Conservation (phyloP, 2,888 invertebrate genomes). For the Nomada fabriciana region DNA sequence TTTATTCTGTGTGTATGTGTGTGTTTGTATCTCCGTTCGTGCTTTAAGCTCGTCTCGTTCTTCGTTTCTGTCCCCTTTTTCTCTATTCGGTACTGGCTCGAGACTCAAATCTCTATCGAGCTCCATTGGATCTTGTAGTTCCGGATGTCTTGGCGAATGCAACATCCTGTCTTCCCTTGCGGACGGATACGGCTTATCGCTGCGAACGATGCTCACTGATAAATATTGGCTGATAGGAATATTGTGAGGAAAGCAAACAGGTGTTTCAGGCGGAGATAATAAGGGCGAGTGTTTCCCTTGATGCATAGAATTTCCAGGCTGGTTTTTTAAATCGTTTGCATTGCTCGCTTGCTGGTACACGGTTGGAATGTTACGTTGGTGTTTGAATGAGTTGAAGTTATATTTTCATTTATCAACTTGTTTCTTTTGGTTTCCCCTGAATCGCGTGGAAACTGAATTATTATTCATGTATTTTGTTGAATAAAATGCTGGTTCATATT, state of each 20-base stretch:
- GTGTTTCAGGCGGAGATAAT: neutral
- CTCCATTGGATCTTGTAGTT: conserved; percentile 22
- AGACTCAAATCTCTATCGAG: conserved; percentile 9
- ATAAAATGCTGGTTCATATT: too few relatives aligned
- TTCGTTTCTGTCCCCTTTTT: neutral
- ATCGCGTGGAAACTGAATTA: too few relatives aligned
- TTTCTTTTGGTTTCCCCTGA: too few relatives aligned
- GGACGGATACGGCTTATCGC: conserved; percentile 1
- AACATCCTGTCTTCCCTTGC: conserved; percentile 2
- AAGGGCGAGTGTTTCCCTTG: neutral
- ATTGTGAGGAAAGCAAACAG: conserved; percentile 3
- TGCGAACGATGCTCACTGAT: conserved; percentile 22
- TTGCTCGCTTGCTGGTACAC: too few relatives aligned
- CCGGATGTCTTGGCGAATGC: conserved; percentile 20
- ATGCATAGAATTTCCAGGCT: too few relatives aligned
- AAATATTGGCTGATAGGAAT: conserved; percentile 21
- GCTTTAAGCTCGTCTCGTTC: neutral
- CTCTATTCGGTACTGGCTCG: conserved; percentile 7
- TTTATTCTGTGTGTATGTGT: too few relatives aligned
- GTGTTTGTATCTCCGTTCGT: neutral
- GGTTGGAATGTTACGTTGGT: too few relatives aligned
- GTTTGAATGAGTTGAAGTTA: too few relatives aligned
- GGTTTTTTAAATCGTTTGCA: too few relatives aligned
- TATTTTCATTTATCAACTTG: too few relatives aligned
- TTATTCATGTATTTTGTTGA: too few relatives aligned